These are phyloP conservation scores for Uloborus diversus DNA, from an alignment of 1,140 invertebrate genomes.

Conservation along the genomic window DNA sequence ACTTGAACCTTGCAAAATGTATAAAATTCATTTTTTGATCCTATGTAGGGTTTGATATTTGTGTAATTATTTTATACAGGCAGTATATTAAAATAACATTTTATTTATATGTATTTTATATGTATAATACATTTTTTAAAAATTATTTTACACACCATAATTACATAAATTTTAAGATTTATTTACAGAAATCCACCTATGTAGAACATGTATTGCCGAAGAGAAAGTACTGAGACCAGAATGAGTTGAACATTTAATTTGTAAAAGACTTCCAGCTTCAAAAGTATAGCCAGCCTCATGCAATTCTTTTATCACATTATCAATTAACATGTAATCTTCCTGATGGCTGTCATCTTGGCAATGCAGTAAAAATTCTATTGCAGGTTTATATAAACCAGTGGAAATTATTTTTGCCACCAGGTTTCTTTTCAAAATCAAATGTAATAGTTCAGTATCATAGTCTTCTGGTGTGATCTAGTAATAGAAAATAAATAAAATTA, in stretches of 20 bases:
- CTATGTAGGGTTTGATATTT: no score
- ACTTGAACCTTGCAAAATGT: no score
- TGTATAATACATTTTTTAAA: no score
- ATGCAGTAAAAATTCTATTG: conserved; percentile 36
- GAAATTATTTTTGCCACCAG: conserved; percentile 15
- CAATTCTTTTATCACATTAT: conserved; percentile 30
- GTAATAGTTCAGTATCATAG: conserved; percentile 46
- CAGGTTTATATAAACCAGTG: conserved; percentile 37
- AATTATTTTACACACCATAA: no score
- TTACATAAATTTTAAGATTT: background rate
- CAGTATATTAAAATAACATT: no score
- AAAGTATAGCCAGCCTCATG: conserved; percentile 26
- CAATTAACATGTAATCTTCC: conserved; percentile 13
- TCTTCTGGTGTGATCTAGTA: conserved; percentile 36
- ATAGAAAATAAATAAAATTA: background rate
- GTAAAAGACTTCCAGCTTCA: conserved; percentile 41
- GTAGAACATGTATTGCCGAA: conserved; percentile 30
- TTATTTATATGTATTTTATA: no score
- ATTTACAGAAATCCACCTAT: conserved; percentile 7
- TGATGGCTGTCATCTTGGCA: conserved; percentile 37
- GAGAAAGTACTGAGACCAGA: conserved; percentile 34
- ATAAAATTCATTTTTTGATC: no score
- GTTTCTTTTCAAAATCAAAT: conserved; percentile 17
- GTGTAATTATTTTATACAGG: no score
- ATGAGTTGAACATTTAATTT: conserved; percentile 22